Percentiles rank a stretch among this genome's conserved stretches.
phyloP scores from a whole-genome alignment of 2,797 vertebrate species.

The Sorex maritimensis region DNA sequence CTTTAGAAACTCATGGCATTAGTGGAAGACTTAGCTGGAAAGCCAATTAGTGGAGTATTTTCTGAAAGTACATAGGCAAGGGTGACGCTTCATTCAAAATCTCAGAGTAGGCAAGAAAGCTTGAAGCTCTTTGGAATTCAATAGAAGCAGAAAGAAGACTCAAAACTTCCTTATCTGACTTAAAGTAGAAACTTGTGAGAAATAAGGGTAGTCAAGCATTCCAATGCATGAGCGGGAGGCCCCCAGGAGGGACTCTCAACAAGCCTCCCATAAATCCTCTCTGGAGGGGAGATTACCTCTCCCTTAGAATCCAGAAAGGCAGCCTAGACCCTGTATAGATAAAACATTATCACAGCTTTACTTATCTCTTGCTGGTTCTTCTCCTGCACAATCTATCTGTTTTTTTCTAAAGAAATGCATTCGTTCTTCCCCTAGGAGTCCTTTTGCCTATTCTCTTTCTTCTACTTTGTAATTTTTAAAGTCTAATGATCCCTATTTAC shows the following conservation, averaged over 20 bases:
- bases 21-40: not conserved
- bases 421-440: not conserved
- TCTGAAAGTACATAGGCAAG: not conserved
- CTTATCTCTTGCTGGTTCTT: constrained; percentile 54
- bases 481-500: not conserved
- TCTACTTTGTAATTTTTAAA: not conserved
- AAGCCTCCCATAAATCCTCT: not conserved
- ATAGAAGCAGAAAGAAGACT: constrained; percentile 5
- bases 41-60: too few species aligned
- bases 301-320: not conserved
- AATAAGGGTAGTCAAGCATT: not conserved
- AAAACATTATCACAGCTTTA: constrained; percentile 9
- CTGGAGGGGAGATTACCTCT: not conserved
- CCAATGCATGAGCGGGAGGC: not conserved
- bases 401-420: constrained; percentile 32
- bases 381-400: not conserved
- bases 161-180: constrained; percentile 16
- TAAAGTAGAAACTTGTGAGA: constrained; percentile 34
- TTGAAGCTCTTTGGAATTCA: constrained; percentile 17
- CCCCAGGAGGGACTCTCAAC: not conserved
- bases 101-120: not conserved
- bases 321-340: not conserved
- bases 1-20: not conserved
- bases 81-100: not conserved
- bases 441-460: not conserved